Evolutionary conservation across 2,797 vertebrate species (phyloP).

Genomic region (Poeciliopsis infans): DNA sequence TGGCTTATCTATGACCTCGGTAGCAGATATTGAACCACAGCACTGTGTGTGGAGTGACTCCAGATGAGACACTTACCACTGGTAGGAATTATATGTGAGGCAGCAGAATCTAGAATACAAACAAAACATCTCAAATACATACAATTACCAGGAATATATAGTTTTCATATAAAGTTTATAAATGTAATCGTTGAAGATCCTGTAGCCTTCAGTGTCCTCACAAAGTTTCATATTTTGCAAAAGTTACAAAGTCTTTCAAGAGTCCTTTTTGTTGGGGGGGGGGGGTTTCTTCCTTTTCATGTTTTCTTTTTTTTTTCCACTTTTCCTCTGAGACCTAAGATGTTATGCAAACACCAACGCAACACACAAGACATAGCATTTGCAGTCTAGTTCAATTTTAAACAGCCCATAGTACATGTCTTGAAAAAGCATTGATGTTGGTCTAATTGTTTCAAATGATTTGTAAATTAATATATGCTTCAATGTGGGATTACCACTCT

Average conservation of each 20-base stretch:
- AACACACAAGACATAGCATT: constrained; percentile 35
- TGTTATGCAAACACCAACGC: constrained; percentile 39
- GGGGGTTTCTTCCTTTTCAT: constrained; percentile 63
- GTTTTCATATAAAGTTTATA: constrained; percentile 68
- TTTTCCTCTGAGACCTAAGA: constrained; percentile 45
- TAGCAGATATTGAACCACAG: constrained; percentile 55
- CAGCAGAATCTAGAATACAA: constrained; percentile 76
- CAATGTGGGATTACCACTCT: constrained; percentile 41
- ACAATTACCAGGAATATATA: constrained; percentile 63
- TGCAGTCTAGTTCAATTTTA: constrained; percentile 33
- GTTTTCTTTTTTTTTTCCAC: constrained; percentile 43
- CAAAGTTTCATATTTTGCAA: constrained; percentile 57
- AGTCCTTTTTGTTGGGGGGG: constrained; percentile 44
- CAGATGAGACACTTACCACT: constrained; percentile 61
- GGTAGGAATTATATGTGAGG: constrained; percentile 70
- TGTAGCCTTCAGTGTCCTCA: constrained; percentile 55
- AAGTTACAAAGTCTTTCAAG: constrained; percentile 55
- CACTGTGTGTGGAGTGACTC: constrained; percentile 59
- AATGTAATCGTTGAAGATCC: constrained; percentile 60
- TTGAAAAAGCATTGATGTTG: constrained; percentile 26
- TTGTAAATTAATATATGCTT: constrained; percentile 33
- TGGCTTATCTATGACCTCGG: constrained; percentile 54
- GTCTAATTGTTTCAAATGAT: constrained; percentile 31
- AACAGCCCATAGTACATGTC: constrained; percentile 38
- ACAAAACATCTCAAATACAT: constrained; percentile 73